phyloP scores from a whole-genome alignment of 2,888 invertebrate species.

The Arrhopalites spinosus region DNA sequence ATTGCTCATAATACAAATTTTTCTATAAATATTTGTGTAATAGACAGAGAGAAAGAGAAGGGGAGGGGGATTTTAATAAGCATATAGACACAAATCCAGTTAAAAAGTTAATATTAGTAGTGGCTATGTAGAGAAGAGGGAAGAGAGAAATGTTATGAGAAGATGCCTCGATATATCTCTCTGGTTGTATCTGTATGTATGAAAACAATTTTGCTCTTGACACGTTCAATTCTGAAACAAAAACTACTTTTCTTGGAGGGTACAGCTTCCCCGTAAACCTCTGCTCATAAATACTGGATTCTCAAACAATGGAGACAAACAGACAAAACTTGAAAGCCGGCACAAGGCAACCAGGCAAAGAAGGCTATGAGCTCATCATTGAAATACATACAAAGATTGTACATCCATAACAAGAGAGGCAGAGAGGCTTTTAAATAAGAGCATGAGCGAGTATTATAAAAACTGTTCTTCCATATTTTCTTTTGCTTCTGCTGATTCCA shows the following conservation, averaged over 20 bases:
- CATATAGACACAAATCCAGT: background rate
- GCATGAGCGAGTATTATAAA: background rate
- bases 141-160: no score
- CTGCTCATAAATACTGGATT: constrained; percentile 30
- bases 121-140: background rate
- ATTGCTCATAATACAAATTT: background rate
- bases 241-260: constrained; percentile 11
- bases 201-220: constrained; percentile 3
- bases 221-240: constrained; percentile 27
- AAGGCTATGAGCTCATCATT: background rate
- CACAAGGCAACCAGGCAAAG: constrained; percentile 22
- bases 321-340: constrained; percentile 34
- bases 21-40: background rate
- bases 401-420: background rate
- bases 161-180: background rate
- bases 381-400: background rate
- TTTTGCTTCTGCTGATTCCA: background rate
- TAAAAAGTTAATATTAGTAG: background rate
- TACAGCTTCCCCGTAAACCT: no score
- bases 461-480: background rate
- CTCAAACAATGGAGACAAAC: constrained; percentile 33
- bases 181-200: background rate
- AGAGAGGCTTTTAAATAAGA: background rate
- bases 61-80: background rate
- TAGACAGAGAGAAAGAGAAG: background rate